Percentiles rank a stretch among this genome's conserved stretches.
Conservation (phyloP, 2,888 invertebrate species). For the Steinernema scapterisci region DNA sequence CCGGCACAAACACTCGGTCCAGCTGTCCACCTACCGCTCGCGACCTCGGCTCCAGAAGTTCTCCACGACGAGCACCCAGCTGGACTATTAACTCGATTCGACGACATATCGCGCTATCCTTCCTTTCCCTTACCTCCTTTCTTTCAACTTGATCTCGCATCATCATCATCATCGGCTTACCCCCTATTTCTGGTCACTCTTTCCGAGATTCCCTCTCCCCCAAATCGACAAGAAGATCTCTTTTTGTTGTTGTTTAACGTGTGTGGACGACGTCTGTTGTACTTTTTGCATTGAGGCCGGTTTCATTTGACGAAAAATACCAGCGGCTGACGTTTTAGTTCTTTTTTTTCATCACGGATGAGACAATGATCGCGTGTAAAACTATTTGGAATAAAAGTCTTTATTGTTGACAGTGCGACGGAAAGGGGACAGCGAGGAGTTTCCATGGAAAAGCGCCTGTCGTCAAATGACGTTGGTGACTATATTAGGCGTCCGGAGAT, state of each 20-base stretch:
- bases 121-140: not conserved
- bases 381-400: conserved; percentile 13
- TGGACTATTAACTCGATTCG: not conserved
- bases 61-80: conserved; percentile 22
- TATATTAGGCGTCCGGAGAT: no score
- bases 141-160: not conserved
- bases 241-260: no score
- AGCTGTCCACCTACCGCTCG: conserved; percentile 14
- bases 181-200: not conserved
- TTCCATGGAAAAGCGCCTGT: no score
- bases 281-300: not conserved
- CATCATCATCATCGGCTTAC: not conserved
- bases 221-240: no score
- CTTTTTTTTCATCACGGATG: not conserved
- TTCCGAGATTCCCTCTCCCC: no score
- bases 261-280: no score
- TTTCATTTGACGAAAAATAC: not conserved
- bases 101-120: conserved; percentile 19
- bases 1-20: conserved; percentile 17
- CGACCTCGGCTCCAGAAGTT: conserved; percentile 21
- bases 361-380: conserved; percentile 1
- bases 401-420: not conserved
- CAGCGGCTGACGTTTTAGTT: not conserved
- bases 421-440: no score
- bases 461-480: no score